Conservation (phyloP, 2,113 vertebrate species). For the Seriola dumerili region DNA sequence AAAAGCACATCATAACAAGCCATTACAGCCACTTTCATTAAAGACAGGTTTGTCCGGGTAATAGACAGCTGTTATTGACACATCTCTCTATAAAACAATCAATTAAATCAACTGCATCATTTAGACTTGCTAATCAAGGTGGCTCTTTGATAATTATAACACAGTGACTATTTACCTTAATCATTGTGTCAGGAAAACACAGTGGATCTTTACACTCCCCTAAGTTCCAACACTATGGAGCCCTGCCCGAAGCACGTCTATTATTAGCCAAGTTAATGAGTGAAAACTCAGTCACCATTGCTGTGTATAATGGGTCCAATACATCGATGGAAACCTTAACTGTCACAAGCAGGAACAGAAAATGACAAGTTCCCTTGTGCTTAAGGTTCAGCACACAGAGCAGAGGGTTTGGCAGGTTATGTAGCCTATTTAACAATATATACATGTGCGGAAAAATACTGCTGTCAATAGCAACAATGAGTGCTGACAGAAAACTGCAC, state of each 20-base stretch:
- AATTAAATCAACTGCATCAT: conserved; percentile 62
- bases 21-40: conserved; percentile 29
- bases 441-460: conserved; percentile 44
- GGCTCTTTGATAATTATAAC: conserved; percentile 24
- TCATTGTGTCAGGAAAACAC: background rate
- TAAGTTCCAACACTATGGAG: background rate
- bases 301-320: background rate
- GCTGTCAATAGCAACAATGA: conserved; percentile 57
- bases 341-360: conserved; percentile 2
- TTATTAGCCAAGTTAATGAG: conserved; percentile 40
- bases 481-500: conserved; percentile 53
- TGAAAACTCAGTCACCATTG: conserved; percentile 14
- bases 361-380: background rate
- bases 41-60: conserved; percentile 32
- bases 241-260: conserved; percentile 5
- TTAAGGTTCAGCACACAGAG: conserved; percentile 46
- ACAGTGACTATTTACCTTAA: background rate
- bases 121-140: conserved; percentile 50
- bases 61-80: conserved; percentile 60
- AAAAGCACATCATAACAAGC: conserved; percentile 33
- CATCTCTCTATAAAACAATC: conserved; percentile 63
- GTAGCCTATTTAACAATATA: conserved; percentile 40
- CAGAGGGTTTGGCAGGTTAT: conserved; percentile 30
- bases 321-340: conserved; percentile 26
- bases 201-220: background rate